A percentile compares a stretch with the other conserved stretches of the same genome.
phyloP scores from a whole-genome alignment of 2,113 vertebrate species.

The Oreochromis aureus region DNA sequence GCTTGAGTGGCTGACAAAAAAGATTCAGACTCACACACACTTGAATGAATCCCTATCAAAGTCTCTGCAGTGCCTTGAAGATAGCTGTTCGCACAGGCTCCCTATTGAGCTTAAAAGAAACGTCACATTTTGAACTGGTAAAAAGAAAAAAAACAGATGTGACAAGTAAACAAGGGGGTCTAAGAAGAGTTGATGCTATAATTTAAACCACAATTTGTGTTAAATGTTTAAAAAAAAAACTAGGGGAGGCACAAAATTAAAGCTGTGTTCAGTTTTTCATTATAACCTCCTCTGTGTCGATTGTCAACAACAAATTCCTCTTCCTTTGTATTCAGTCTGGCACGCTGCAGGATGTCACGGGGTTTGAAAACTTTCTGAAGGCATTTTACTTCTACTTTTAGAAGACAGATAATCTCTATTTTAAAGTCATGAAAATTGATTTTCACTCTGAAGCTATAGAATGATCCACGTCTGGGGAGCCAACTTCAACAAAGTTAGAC shows the following conservation, averaged over 20 bases:
- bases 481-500: constrained; percentile 9
- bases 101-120: background rate
- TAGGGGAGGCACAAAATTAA: background rate
- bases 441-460: constrained; percentile 21
- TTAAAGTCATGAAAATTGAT: constrained; percentile 50
- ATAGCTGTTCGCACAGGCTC: background rate
- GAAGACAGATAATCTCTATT: constrained; percentile 19
- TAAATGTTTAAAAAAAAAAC: background rate
- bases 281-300: background rate
- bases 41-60: background rate
- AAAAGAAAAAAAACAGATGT: background rate
- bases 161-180: background rate
- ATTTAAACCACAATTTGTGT: background rate
- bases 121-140: background rate
- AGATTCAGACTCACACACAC: background rate
- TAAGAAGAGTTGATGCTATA: background rate
- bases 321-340: constrained; percentile 22
- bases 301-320: background rate
- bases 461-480: constrained; percentile 9
- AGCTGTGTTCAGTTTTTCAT: background rate
- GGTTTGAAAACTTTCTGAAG: constrained; percentile 13
- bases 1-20: background rate
- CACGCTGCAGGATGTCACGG: background rate
- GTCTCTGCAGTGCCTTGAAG: background rate
- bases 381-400: background rate